Base-by-base conservation (phyloP, 53 echinoderm and acorn worm genomes). In the Hippasteria phrygiana region DNA sequence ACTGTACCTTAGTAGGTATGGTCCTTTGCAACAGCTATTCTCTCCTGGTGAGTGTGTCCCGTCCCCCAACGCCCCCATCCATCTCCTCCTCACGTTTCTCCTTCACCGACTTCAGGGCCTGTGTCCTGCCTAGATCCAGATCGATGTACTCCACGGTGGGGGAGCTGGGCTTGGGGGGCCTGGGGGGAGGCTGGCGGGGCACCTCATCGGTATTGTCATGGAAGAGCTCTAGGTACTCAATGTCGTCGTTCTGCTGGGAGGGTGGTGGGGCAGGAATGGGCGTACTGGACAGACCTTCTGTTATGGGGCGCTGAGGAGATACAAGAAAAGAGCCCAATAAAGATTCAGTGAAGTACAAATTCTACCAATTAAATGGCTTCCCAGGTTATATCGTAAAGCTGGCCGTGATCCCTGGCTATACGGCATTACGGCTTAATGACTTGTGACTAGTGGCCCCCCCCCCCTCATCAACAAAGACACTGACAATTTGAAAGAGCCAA, bases 211-310 rank as follows among this genome's bases (percentile, higher is more conserved):
- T n/a, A n/a, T 90, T 78, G 38, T 92, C 94, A 50, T 96, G 96
- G 73, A 88, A 94, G 4, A 96, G 90, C 55, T 96, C 96, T 46
- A 96, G 87, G 71, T 96, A 96, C 87, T 96, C 96, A 0, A 96
- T 91, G 38, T 81, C 88, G 42, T 88, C 91, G 4, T 45, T 85
- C 35, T 85, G 85, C 71, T 85, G 85, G 38, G 53, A 85, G 59
- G 51, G 59, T 71, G 87, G 43, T 65, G 88, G 1, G 93, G 95
- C 73, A 62, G 91, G 31, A 91, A 74, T 71, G 77, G 78, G 47
- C 72, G 88, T 4, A 80, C 39, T 8, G 91, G 91, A 40, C 36
- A 67, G 31, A 26, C 55, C 55, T 66, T 91, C 65, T 45, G 55
- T 20, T 63, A 90, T 37, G 74, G 88, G 56, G 75, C 91, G 74